A percentile compares a stretch with the other conserved stretches of the same genome.
These are phyloP conservation scores for Heteromyza rotundicornis DNA, from an alignment of 2,888 invertebrate genomes.

Conservation along the genomic window DNA sequence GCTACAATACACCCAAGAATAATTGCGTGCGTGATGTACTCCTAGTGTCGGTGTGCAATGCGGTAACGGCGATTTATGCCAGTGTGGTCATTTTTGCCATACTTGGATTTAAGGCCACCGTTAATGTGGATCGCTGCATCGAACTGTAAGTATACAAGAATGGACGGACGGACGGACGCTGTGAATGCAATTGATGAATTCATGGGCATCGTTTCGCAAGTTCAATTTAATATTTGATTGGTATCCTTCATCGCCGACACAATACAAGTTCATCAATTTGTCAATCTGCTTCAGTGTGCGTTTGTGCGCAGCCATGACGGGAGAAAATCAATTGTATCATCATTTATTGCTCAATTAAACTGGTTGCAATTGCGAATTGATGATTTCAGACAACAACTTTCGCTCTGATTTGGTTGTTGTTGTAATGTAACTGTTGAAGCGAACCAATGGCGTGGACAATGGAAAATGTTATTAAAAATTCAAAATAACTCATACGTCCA, in stretches of 20 bases:
- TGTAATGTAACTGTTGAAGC: no score
- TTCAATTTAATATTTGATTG: constrained; percentile 13
- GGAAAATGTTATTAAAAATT: no score
- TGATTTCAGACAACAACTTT: no score
- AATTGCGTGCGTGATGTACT: constrained; percentile 92
- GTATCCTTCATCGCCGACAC: background rate
- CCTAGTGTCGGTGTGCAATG: constrained; percentile 89
- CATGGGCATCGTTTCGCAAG: background rate
- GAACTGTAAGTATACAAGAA: constrained; percentile 71
- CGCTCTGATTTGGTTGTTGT: no score
- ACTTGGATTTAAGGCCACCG: constrained; percentile 93
- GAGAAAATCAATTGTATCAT: constrained; percentile 13
- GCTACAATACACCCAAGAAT: constrained; percentile 93
- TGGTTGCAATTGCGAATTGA: constrained; percentile 7
- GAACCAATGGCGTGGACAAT: no score
- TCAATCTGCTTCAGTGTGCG: background rate
- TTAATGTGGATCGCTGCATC: constrained; percentile 85
- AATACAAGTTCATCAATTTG: background rate
- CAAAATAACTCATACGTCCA: no score
- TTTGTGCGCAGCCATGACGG: background rate
- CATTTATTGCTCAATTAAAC: constrained; percentile 23
- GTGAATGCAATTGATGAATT: background rate
- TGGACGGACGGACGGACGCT: no score
- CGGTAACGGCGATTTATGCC: constrained; percentile 92
- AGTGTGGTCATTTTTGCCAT: constrained; percentile 95